Base-by-base conservation (phyloP, 2,888 invertebrate genomes). In the Pollenia griseotomentosa region DNA sequence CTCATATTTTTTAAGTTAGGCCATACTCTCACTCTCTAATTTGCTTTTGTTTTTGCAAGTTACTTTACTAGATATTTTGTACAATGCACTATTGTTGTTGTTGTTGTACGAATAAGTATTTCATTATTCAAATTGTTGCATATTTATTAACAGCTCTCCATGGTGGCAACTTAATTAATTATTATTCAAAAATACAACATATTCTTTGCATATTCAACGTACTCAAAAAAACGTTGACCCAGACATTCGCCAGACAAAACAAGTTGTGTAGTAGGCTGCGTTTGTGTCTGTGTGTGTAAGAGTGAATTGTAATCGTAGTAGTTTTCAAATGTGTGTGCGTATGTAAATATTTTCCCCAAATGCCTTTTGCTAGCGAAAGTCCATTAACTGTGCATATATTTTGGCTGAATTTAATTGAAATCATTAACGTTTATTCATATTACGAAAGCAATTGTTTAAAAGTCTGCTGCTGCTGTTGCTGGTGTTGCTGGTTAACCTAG, bases 111-210 rank as follows among this genome's bases (percentile, higher is more conserved):
- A 42, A 42, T 73, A 46, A 59, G 70, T 63, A 42, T 85, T 53
- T 82, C 74, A 84, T 84, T 87, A 87, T 87, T 87, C 78, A 84
- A 81, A 87, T 84, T 87, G 66, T 81, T 87, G 83, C 81, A 84
- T 78, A 78, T 83, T 87, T 87, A 84, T 84, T 84, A 82, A 87
- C 81, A 46, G 80, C 74, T 74, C 80, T 75, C 78, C 68, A 51
- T 74, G 81, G 87, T 78, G 84, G 81, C 84, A 83, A 53, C 70
- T 81, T 66, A 81, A 81, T 81, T 81, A 81, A 81, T 81, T 81
- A 83, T 77, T 83, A 83, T 83, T 77, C 77, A 77, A 63, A 77
- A 55, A 77, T 77, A 55, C 40, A 61, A 48, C 74, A 80, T 84
- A 84, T 84, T 84, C 73, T 79, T 75, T 83, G 83, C 71, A 78